Conservation (phyloP, 2,888 invertebrate species). For the Prosopocoilus inquinatus region DNA sequence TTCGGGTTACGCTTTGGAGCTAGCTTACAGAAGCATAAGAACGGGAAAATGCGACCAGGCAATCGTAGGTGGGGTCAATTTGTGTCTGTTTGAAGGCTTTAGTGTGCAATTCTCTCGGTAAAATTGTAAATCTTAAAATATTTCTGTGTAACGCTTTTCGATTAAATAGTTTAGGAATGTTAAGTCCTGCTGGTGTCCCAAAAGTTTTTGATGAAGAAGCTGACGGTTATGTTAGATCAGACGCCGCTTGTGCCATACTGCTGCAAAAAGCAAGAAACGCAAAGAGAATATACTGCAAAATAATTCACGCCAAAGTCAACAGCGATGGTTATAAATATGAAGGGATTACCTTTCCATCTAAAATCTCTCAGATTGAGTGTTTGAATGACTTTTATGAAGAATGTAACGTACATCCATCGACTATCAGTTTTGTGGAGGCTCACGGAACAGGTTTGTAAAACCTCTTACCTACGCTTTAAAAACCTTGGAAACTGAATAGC, state of each 20-base stretch:
- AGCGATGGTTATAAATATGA: constrained; percentile 47
- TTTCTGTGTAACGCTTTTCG: too few relatives aligned
- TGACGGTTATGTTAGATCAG: constrained; percentile 81
- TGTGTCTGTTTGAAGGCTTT: constrained; percentile 83
- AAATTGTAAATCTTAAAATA: background rate
- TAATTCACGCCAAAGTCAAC: constrained; percentile 46
- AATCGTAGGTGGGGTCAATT: constrained; percentile 84
- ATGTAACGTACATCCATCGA: constrained; percentile 66
- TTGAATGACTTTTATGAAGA: constrained; percentile 66
- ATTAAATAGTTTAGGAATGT: constrained; percentile 63
- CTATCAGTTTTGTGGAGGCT: constrained; percentile 80
- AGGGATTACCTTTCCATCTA: constrained; percentile 47
- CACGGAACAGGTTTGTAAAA: constrained; percentile 41
- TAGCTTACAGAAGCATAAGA: constrained; percentile 72
- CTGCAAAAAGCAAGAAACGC: constrained; percentile 64
- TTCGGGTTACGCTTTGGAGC: constrained; percentile 81
- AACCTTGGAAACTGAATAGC: background rate
- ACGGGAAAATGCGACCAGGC: constrained; percentile 85
- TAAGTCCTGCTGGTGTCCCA: constrained; percentile 83
- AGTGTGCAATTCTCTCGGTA: constrained; percentile 78
- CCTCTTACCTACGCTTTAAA: too few relatives aligned
- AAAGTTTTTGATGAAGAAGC: constrained; percentile 86
- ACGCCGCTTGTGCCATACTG: constrained; percentile 68
- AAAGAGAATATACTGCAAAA: constrained; percentile 53
- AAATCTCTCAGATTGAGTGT: constrained; percentile 59